Evolutionary conservation across 1,140 invertebrate genomes (phyloP), one percentile per base, ranked within the genome.

Genomic region (Conus ventricosus): DNA sequence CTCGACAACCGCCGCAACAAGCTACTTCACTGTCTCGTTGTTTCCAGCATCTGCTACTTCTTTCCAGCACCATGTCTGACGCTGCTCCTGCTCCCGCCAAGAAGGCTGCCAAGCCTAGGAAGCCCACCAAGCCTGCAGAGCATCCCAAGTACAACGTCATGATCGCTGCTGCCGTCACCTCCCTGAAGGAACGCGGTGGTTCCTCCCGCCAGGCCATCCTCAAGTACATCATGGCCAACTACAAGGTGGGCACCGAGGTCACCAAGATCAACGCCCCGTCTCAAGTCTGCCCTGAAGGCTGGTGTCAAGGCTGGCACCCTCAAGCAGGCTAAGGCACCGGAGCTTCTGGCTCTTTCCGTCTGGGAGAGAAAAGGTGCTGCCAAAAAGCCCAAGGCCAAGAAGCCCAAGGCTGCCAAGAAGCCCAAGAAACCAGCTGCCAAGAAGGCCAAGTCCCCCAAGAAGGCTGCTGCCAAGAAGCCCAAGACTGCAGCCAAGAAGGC

Each of bases 181-280:
- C 63, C 81, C 57, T 81, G 51, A 78, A 85, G 54, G 71, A 89
- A 57, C 39, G 84, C 5, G n/a, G 51, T 80, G 88, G 88, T 5
- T 94, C 93, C 17, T 91, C 90, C 39, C 89, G 92, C 60, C 91
- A 91, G 53, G 94, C 93, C 75, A 91, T 94, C 76, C 85, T 94
- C 23, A 94, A 94, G 78, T 94, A 94, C 90, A 93, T 94, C 86
- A 51, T 89, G 23, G 90, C 92, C 60, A 91, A 93, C 89, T 94
- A 92, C 92, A 94, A 91, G 23, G 89, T 94, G 60, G 93, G 93
- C 57, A 82, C 88, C 54, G 91, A 95, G 84, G 81, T 90, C 71
- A 87, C 89, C 75, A 67, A 57, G 39, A 55, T 90, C 89, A 88
- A 88, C 39, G 83, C 71, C 54, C n/a, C 27, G 76, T 25, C 54